Conservation (phyloP, 2,797 vertebrate species). For the Thalassophryne amazonica region DNA sequence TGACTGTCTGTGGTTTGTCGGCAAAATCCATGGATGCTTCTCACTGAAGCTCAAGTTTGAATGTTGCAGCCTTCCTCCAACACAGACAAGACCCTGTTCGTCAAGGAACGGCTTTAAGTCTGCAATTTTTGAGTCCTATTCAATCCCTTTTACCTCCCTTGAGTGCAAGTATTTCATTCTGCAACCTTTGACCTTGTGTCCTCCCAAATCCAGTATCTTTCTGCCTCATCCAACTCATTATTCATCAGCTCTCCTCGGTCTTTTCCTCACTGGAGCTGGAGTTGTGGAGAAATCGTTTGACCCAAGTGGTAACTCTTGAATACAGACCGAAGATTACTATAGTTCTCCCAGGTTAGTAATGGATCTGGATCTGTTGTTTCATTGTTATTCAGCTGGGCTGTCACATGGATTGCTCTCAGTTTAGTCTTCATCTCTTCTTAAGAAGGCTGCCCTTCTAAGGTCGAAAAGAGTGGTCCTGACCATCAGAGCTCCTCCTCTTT, state of each 20-base stretch:
- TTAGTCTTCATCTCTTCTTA: neutral
- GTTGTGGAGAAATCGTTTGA: neutral
- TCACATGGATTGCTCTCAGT: neutral
- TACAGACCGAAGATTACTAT: conserved; percentile 7
- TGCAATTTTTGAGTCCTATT: no score
- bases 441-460: neutral
- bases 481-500: neutral
- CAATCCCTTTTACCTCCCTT: no score
- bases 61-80: no score
- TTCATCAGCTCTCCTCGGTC: conserved; percentile 1
- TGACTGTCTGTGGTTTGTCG: no score
- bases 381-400: neutral
- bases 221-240: conserved; percentile 6
- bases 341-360: neutral
- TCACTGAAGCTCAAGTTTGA: no score
- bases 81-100: no score
- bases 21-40: no score
- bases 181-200: no score
- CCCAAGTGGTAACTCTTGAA: conserved; percentile 14
- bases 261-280: neutral
- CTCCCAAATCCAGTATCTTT: no score
- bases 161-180: no score
- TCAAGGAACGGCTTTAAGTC: no score
- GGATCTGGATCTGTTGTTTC: neutral
- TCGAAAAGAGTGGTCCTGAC: neutral